Conservation (phyloP, 2,888 invertebrate species). For the Caenorhabditis plicata region DNA sequence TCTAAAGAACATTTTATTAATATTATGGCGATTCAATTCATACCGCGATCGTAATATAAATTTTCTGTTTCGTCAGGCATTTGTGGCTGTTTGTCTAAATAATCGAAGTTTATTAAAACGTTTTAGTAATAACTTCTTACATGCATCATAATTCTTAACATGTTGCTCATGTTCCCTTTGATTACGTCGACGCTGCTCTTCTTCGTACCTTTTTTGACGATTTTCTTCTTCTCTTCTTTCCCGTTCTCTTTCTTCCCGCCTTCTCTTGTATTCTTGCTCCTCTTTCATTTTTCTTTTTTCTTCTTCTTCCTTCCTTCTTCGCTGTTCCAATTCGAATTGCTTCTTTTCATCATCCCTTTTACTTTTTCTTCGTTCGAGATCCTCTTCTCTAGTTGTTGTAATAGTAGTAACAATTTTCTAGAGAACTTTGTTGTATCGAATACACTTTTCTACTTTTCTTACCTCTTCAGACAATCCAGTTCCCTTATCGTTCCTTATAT, state of each 20-base stretch:
- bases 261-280: conserved; percentile 11
- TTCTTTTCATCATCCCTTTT: too few species aligned
- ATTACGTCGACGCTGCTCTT: not conserved
- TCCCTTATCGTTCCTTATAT: too few species aligned
- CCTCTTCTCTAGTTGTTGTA: conserved; percentile 27
- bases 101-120: not conserved
- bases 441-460: too few species aligned
- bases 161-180: not conserved
- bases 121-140: conserved; percentile 1
- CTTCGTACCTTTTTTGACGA: not conserved
- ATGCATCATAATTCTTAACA: conserved; percentile 5
- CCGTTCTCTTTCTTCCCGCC: conserved; percentile 3
- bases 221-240: not conserved
- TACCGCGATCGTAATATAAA: not conserved
- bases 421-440: too few species aligned
- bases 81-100: too few species aligned
- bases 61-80: too few species aligned
- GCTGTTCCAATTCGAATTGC: too few species aligned
- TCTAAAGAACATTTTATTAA: conserved; percentile 7
- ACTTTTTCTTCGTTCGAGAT: too few species aligned
- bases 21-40: not conserved
- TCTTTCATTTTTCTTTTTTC: conserved; percentile 25
- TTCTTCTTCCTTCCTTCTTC: conserved; percentile 29
- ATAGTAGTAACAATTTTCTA: too few species aligned
- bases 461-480: too few species aligned